These are phyloP conservation scores for Desoria tigrina DNA, from an alignment of 2,888 invertebrate species.

Conservation along the genomic window DNA sequence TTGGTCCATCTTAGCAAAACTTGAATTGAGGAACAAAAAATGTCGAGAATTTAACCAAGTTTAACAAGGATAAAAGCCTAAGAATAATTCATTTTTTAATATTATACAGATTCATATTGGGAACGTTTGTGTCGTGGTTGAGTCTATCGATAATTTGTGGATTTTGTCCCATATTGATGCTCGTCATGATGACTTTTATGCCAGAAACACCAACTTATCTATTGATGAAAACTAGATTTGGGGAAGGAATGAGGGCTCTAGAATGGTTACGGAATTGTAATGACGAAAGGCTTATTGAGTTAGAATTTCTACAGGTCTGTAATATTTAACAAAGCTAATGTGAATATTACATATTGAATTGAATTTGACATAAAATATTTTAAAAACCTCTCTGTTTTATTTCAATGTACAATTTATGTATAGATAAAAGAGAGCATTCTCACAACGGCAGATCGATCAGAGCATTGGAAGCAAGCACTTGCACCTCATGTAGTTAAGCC, in stretches of 20 bases:
- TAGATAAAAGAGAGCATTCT: neutral
- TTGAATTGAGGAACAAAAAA: neutral
- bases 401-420: neutral
- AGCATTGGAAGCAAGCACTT: conserved; percentile 17
- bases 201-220: conserved; percentile 73
- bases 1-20: conserved; percentile 72
- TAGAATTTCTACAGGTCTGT: conserved; percentile 63
- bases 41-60: neutral
- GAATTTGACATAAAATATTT: no score
- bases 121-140: conserved; percentile 66
- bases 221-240: conserved; percentile 62
- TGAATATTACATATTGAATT: no score
- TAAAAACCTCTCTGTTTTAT: neutral
- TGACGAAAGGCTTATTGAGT: conserved; percentile 66
- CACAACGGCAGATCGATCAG: neutral
- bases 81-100: no score
- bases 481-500: conserved; percentile 64
- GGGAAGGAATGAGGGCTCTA: conserved; percentile 70
- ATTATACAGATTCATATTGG: conserved; percentile 71
- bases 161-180: conserved; percentile 65
- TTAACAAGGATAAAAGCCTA: neutral
- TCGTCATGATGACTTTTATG: conserved; percentile 63
- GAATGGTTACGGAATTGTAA: conserved; percentile 72
- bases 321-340: neutral
- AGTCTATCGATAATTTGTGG: conserved; percentile 68